Percentiles rank a stretch among this genome's conserved stretches.
phyloP scores from a whole-genome alignment of 2,888 invertebrate genomes.

The Caenorhabditis drosophilae region DNA sequence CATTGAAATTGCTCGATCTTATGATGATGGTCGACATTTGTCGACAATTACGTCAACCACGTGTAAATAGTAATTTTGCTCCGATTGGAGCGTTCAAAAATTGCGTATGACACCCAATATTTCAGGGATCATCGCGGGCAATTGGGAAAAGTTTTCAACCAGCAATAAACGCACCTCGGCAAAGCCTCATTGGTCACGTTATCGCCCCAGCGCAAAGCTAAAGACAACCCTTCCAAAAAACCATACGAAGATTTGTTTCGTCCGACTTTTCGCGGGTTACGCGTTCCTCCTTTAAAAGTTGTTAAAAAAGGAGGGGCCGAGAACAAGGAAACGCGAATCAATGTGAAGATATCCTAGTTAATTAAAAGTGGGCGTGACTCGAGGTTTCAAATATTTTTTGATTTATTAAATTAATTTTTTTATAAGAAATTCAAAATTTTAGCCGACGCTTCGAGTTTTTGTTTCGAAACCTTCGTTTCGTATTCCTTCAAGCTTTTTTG shows the following conservation, averaged over 20 bases:
- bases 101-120: slow-evolving; percentile 54
- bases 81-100: slow-evolving; percentile 50
- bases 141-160: slow-evolving; percentile 68
- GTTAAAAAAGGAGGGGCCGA: too few relatives aligned
- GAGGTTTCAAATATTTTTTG: too few relatives aligned
- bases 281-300: too few relatives aligned
- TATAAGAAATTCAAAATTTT: too few relatives aligned
- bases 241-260: background rate
- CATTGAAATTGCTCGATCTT: too few relatives aligned
- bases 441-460: background rate
- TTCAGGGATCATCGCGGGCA: slow-evolving; percentile 61
- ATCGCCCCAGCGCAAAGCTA: slow-evolving; percentile 66
- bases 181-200: slow-evolving; percentile 67
- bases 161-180: slow-evolving; percentile 68
- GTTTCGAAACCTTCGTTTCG: background rate
- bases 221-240: slow-evolving; percentile 3
- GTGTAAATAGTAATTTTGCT: too few relatives aligned
- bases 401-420: too few relatives aligned
- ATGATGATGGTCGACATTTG: too few relatives aligned
- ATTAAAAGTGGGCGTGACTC: too few relatives aligned
- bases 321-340: too few relatives aligned
- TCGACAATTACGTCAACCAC: too few relatives aligned
- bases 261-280: background rate
- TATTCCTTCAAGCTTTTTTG: background rate
- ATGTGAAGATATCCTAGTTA: too few relatives aligned